Percentiles rank a stretch among this genome's conserved stretches.
Evolutionary conservation across 2,888 invertebrate genomes (phyloP).

Genomic region (Nebria salina): DNA sequence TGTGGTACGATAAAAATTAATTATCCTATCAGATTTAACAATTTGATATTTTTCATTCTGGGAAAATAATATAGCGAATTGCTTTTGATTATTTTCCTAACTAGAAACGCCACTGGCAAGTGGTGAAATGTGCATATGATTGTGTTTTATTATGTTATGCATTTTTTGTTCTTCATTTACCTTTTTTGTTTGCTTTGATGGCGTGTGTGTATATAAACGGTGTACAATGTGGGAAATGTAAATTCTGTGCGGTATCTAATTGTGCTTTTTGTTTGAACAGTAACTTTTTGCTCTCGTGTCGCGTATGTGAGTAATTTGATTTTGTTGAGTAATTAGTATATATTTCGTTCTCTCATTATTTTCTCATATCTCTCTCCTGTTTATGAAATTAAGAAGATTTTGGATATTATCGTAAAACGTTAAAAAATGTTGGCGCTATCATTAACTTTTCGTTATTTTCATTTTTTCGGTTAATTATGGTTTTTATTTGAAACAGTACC

Average conservation of each 20-base stretch:
- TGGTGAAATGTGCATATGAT: conserved; percentile 19
- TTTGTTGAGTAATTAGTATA: conserved; percentile 42
- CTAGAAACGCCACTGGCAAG: not conserved
- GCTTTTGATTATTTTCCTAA: not conserved
- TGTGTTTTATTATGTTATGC: conserved; percentile 29
- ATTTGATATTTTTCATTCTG: no score
- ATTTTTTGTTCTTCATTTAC: conserved; percentile 28
- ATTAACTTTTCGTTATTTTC: not conserved
- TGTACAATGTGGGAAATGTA: conserved; percentile 37
- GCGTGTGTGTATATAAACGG: conserved; percentile 15
- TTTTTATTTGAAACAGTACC: not conserved
- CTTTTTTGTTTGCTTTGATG: conserved; percentile 18
- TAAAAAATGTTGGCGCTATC: not conserved
- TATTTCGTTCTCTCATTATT: not conserved
- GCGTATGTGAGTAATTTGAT: conserved; percentile 43
- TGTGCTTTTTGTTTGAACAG: conserved; percentile 34
- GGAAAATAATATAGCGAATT: not conserved
- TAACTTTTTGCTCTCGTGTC: conserved; percentile 12
- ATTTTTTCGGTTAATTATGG: not conserved
- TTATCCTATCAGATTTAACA: no score
- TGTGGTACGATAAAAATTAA: no score
- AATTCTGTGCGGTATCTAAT: conserved; percentile 38
- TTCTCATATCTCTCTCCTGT: not conserved
- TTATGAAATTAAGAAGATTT: conserved; percentile 44
- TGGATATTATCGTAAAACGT: conserved; percentile 35